phyloP scores from a whole-genome alignment of 1,140 invertebrate species.

The Dendrolimus punctatus region DNA sequence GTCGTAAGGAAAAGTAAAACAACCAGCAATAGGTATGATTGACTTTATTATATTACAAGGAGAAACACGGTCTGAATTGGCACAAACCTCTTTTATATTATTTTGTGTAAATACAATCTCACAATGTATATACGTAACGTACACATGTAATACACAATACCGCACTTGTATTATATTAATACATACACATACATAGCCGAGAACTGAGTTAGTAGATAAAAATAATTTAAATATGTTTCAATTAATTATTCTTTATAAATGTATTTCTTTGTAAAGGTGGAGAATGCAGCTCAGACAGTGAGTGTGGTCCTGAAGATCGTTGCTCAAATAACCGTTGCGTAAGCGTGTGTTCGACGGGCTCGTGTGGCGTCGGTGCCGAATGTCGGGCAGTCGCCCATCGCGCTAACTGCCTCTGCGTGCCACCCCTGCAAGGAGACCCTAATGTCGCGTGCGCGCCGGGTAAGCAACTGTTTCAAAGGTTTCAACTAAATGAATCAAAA shows the following conservation, averaged over 20 bases:
- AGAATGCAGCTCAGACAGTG: constrained; percentile 72
- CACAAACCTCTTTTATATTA: too few relatives aligned
- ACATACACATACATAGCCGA: not conserved
- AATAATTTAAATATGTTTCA: too few relatives aligned
- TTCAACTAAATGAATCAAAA: too few relatives aligned
- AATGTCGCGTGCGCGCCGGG: constrained; percentile 84
- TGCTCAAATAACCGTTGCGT: constrained; percentile 83
- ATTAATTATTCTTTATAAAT: not conserved
- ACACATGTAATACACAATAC: too few relatives aligned
- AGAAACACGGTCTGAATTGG: too few relatives aligned
- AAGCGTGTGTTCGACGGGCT: constrained; percentile 82
- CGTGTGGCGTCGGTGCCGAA: constrained; percentile 85
- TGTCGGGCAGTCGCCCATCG: constrained; percentile 84
- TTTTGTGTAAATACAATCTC: too few relatives aligned
- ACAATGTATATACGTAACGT: too few relatives aligned
- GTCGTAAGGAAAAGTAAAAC: too few relatives aligned
- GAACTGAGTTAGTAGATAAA: not conserved
- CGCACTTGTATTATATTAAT: not conserved
- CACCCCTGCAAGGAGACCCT: constrained; percentile 84
- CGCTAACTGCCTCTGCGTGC: constrained; percentile 83
- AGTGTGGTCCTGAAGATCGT: constrained; percentile 79
- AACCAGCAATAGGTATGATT: too few relatives aligned
- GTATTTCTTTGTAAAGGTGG: constrained; percentile 35
- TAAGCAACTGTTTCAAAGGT: constrained; percentile 44
- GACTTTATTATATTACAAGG: too few relatives aligned